Base-by-base conservation (phyloP, 1,140 invertebrate species). In the Apis dorsata region DNA sequence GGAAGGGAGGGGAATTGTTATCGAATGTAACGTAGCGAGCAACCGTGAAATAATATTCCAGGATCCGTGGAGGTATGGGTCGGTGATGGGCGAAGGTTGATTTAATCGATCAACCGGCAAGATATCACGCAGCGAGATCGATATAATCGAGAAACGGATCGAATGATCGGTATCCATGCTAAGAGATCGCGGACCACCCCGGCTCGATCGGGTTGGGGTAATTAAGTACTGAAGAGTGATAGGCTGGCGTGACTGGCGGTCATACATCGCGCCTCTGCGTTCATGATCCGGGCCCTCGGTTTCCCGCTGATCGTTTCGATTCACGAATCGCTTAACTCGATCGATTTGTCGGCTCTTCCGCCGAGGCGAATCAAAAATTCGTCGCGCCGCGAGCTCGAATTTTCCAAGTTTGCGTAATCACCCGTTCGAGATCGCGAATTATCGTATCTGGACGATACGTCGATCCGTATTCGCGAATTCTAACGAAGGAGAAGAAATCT, bases 161-260 rank as follows among this genome's bases (percentile, higher is more conserved):
- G 81, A 85, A 70, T 80, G 87, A 90, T 90, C 89, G 87, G 68
- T 81, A 87, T 82, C 65, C 76, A 76, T 79, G 88, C 55, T 53
- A 85, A 74, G 81, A 90, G 89, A 91, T 85, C 83, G 87, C 74
- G 87, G 91, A 92, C 91, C 91, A 92, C 91, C 91, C 91, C 82
- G 91, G 68, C 70, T 89, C 65, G 70, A 87, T 91, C 85, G 85
- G 83, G 82, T 85, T 73, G 85, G 87, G 91, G 90, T 92, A 92
- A 92, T 92, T 92, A 92, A 92, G 90, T 90, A 90, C 86, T 84
- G 90, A 85, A 85, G 90, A 92, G 88, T 89, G 90, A 91, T 91
- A 85, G 90, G 90, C 83, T 92, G 91, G 91, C 91, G 91, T 92
- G 91, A 92, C 90, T 86, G 85, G 81, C 90, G 88, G 88, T 92